These are phyloP conservation scores for Knipowitschia caucasica DNA, from an alignment of 2,797 vertebrate species.

Conservation along the genomic window DNA sequence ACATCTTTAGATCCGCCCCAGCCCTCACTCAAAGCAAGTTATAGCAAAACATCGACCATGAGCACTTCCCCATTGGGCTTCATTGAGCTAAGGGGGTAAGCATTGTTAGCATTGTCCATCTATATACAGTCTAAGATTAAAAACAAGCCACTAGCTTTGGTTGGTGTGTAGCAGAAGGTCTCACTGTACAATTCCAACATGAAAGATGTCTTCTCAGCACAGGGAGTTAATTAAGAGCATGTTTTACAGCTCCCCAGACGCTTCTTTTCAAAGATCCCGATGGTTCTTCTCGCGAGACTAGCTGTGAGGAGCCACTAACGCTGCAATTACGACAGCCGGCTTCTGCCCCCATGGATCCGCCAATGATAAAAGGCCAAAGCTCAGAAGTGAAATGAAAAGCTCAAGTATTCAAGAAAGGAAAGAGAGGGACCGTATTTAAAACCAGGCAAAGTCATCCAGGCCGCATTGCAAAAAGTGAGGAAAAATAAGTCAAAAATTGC, in stretches of 20 bases:
- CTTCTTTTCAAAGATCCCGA: slow-evolving; percentile 24
- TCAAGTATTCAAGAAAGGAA: slow-evolving; percentile 15
- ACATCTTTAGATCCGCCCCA: too few relatives aligned
- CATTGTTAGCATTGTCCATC: too few relatives aligned
- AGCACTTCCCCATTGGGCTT: too few relatives aligned
- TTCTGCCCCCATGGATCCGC: slow-evolving; percentile 3
- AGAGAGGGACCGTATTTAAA: too few relatives aligned
- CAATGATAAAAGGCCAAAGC: slow-evolving; percentile 3
- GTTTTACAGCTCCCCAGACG: slow-evolving; percentile 27
- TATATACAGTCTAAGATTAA: too few relatives aligned
- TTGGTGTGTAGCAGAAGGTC: neutral
- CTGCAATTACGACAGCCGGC: slow-evolving; percentile 59
- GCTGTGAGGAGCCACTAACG: slow-evolving; percentile 51
- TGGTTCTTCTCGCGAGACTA: slow-evolving; percentile 43
- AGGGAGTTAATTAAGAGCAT: slow-evolving; percentile 13
- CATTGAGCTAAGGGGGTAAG: too few relatives aligned
- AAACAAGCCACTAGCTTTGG: too few relatives aligned
- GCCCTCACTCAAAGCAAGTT: too few relatives aligned
- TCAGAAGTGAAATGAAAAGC: slow-evolving; percentile 16
- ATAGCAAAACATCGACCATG: too few relatives aligned
- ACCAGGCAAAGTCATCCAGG: slow-evolving; percentile 57
- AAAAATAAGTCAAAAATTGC: too few relatives aligned
- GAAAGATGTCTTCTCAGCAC: neutral
- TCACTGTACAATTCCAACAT: neutral
- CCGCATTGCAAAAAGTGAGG: too few relatives aligned